Conservation (phyloP, 2,113 vertebrate species). For the Shinisaurus crocodilurus region DNA sequence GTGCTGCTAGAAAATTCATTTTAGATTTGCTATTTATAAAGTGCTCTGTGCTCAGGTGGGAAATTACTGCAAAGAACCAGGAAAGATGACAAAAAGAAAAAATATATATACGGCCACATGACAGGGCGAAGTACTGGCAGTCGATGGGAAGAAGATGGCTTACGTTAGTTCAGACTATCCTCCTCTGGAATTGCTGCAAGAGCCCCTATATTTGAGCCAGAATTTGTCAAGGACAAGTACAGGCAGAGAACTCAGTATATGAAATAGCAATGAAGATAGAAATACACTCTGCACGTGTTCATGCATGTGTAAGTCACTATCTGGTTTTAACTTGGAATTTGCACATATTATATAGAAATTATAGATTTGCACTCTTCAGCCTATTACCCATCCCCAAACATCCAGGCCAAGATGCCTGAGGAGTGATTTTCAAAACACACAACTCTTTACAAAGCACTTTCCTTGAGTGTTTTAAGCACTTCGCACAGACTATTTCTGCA, state of each 20-base stretch:
- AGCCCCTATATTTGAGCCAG: no score
- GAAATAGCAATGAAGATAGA: neutral
- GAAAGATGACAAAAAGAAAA: conserved; percentile 47
- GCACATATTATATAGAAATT: neutral
- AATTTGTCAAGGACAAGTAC: neutral
- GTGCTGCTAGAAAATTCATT: conserved; percentile 86
- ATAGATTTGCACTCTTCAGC: neutral
- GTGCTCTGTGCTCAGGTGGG: conserved; percentile 84
- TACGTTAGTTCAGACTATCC: neutral
- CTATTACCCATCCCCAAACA: neutral
- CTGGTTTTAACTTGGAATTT: no score
- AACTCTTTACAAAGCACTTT: neutral
- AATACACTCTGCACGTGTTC: neutral
- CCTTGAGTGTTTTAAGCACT: neutral
- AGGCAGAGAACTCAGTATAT: neutral
- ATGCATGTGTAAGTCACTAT: neutral
- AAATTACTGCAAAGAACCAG: conserved; percentile 81
- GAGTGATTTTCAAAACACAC: neutral
- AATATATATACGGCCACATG: conserved; percentile 18
- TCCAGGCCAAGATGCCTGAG: neutral
- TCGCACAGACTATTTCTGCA: neutral
- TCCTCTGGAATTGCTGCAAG: neutral
- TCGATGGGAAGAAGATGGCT: neutral
- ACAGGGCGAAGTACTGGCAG: conserved; percentile 17
- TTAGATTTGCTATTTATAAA: conserved; percentile 89